Conservation (phyloP, 1,140 invertebrate species). For the Drosophila ambigua region DNA sequence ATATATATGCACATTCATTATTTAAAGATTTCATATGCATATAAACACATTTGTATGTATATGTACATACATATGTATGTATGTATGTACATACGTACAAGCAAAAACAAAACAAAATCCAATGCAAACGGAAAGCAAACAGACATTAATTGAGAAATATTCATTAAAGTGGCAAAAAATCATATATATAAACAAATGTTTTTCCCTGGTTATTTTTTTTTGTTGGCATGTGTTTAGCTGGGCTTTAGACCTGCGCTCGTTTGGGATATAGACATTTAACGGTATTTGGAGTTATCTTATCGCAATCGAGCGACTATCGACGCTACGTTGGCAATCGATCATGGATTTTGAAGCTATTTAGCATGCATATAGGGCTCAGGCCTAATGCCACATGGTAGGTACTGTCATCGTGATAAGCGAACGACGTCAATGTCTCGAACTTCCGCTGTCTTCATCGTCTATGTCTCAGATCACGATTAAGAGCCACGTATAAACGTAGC, state of each 20-base stretch:
- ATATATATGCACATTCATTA: constrained; percentile 79
- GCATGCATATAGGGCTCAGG: constrained; percentile 34
- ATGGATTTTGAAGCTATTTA: constrained; percentile 44
- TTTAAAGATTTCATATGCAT: constrained; percentile 65
- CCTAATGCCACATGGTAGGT: constrained; percentile 10
- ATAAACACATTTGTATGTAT: background rate
- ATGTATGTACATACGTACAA: no score
- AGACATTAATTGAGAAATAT: constrained; percentile 74
- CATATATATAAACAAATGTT: constrained; percentile 63
- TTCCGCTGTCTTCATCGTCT: constrained; percentile 1
- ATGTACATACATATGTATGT: constrained; percentile 8
- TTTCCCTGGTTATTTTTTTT: constrained; percentile 10
- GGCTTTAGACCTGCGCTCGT: constrained; percentile 28
- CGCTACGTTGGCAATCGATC: constrained; percentile 51
- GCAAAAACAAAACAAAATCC: constrained; percentile 20
- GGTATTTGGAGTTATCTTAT: constrained; percentile 12
- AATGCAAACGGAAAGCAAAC: constrained; percentile 19
- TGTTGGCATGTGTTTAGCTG: constrained; percentile 20
- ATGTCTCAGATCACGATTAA: background rate
- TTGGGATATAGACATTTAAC: constrained; percentile 22
- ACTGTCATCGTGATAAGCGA: background rate
- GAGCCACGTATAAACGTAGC: constrained; percentile 30
- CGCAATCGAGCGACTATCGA: constrained; percentile 19
- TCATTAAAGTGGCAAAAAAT: constrained; percentile 77
- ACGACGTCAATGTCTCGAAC: constrained; percentile 13